Evolutionary conservation across 64 coral and sea anemone genomes (phyloP).

Genomic region (Montipora capricornis): DNA sequence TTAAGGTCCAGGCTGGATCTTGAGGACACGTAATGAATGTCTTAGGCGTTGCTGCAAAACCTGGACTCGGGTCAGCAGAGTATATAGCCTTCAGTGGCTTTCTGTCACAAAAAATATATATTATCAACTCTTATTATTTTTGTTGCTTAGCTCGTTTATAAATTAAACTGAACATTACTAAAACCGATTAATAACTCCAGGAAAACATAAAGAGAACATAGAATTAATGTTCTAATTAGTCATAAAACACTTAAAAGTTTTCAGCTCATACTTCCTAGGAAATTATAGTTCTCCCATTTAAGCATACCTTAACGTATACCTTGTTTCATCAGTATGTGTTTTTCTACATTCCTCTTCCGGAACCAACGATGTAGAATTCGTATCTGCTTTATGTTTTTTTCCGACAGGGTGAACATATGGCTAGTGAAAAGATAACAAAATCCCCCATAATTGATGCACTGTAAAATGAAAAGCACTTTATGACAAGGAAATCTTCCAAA

Average conservation of each 20-base stretch:
- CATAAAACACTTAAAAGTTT: not conserved
- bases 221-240: not conserved
- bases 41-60: constrained; percentile 36
- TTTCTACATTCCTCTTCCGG: not conserved
- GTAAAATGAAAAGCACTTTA: not conserved
- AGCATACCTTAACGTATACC: not conserved
- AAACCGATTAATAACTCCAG: not conserved
- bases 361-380: not conserved
- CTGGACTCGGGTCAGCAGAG: constrained; percentile 36
- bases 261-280: constrained; percentile 15
- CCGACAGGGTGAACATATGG: constrained; percentile 4
- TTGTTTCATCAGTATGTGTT: not conserved
- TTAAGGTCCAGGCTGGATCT: constrained; percentile 49
- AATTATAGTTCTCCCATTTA: constrained; percentile 18
- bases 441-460: not conserved
- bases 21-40: not conserved
- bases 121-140: not conserved
- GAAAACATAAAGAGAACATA: constrained; percentile 1
- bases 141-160: constrained; percentile 17
- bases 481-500: not conserved
- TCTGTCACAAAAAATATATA: constrained; percentile 23
- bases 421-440: not conserved
- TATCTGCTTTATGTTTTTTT: constrained; percentile 1
- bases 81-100: not conserved
- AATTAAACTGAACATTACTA: constrained; percentile 15